Conservation (phyloP, 1,140 invertebrate genomes). For the Dendrolimus punctatus region DNA sequence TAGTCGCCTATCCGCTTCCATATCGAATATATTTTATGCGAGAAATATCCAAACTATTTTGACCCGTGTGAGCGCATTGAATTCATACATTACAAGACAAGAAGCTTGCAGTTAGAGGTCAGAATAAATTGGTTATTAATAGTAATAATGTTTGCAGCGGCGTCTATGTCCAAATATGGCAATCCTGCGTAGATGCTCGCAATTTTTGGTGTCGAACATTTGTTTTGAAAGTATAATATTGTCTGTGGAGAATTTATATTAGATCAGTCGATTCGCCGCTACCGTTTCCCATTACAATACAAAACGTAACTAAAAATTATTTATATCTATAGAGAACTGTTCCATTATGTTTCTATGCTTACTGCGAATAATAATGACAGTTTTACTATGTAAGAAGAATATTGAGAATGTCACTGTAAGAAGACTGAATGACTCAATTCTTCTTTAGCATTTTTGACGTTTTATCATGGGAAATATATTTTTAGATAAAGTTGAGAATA, state of each 20-base stretch:
- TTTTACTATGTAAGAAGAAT: no score
- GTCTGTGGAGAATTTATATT: constrained; percentile 5
- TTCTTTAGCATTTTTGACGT: no score
- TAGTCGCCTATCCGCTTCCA: constrained; percentile 39
- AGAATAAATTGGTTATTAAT: constrained; percentile 11
- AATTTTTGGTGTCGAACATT: constrained; percentile 18
- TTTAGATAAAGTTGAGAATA: no score
- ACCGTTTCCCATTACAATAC: no score
- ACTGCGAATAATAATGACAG: no score
- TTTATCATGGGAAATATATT: no score
- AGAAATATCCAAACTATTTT: constrained; percentile 11
- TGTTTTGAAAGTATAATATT: constrained; percentile 15
- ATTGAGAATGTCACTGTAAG: no score
- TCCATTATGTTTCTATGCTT: no score
- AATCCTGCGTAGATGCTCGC: constrained; percentile 13
- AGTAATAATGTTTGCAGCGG: constrained; percentile 17
- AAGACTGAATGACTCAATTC: no score
- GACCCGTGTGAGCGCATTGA: constrained; percentile 12
- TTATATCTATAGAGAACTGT: no score
- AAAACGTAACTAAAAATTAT: no score
- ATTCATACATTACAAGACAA: constrained; percentile 6
- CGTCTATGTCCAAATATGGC: constrained; percentile 20
- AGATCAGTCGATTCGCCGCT: no score
- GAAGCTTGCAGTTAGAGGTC: constrained; percentile 8
- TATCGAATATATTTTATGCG: constrained; percentile 37